Base-by-base conservation (phyloP, 2,888 invertebrate species). In the Heliconius aoede region DNA sequence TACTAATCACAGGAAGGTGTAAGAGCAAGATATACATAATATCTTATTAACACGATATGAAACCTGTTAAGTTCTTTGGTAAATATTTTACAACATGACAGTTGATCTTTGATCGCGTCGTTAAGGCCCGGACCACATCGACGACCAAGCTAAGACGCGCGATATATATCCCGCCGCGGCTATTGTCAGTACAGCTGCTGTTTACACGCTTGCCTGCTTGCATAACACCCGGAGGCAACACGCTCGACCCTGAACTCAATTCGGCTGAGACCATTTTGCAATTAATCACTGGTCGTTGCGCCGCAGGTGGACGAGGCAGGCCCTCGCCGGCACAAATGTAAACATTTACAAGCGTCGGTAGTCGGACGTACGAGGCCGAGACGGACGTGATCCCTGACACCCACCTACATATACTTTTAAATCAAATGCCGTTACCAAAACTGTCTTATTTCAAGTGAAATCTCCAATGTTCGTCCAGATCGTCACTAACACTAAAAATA, bases 221-320 rank as follows among this genome's bases (percentile, higher is more conserved):
- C 90, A 89, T 90, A 93, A 92, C 83, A 94, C 94, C 94, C 94
- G 94, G 93, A 93, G 93, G 93, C 89, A 87, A 86, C 89, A 87
- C 86, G 85, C 84, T 81, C 90, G 92, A 93, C 94, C 94, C 90
- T 94, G 94, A 94, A 90, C 94, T 93, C 91, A 91, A 93, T 94
- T 90, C 89, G 89, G 88, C 84, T 84, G 89, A 90, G 90, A 91
- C 89, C 90, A 91, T 94, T 94, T 94, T 93, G 94, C 94, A 93
- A 94, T 91, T 92, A 90, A 92, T 92, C 91, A 90, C 86, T 87
- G 90, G 88, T 87, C 86, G 86, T 85, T 86, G 86, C 86, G 87
- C 85, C 85, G 81, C 82, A 81, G 84, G 82, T 82, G 80, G 83
- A 81, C 81, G 84, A 85, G 86, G 86, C 86, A 85, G 86, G 85